Evolutionary conservation across 2,113 vertebrate species (phyloP), one percentile per base, ranked within the genome.

Genomic region (Caranx ignobilis): DNA sequence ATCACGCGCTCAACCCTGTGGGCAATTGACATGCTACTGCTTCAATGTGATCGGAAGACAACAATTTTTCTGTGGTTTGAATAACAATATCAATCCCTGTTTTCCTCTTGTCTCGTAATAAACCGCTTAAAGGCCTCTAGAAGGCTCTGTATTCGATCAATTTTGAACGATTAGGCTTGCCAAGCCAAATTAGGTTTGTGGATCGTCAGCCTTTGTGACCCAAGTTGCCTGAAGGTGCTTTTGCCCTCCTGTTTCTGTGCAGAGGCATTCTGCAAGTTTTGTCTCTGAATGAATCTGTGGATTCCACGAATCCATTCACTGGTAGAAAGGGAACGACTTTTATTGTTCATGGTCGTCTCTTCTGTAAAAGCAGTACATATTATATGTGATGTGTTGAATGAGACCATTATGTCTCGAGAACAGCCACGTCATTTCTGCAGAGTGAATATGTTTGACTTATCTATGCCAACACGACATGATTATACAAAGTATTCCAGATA

Each of bases 141-240:
- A 76, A 75, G 84, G 82, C 71, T 87, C 75, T 80, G 78, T 71
- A 84, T 88, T 89, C 48, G 74, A 92, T 91, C 81, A 69, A 50
- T 89, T 90, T 86, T 84, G 66, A 92, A 86, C 61, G 83, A 92
- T 94, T 92, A 85, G 88, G 87, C 84, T 87, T 92, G 91, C 91
- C 93, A 91, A 91, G 91, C 89, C 85, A 86, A 85, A 92, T 93
- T 94, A 93, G 76, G 77, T 79, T 77, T 72, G 77, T 80, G 78
- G 82, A 88, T 85, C 41, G 74, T 64, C 86, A 84, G 88, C 72
- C 91, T 91, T 94, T 91, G 88, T 92, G 83, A 82, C 81, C 77
- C 68, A 52, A 7, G 63, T 91, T 79, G 91, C 90, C 92, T 1
- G 54, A 70, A 91, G 91, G 90, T 90, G 70, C 52, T 77, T 73